A percentile compares a stretch with the other conserved stretches of the same genome.
These are phyloP conservation scores for Lepilemur ruficaudatus DNA, from an alignment of 2,797 vertebrate species.

Conservation along the genomic window DNA sequence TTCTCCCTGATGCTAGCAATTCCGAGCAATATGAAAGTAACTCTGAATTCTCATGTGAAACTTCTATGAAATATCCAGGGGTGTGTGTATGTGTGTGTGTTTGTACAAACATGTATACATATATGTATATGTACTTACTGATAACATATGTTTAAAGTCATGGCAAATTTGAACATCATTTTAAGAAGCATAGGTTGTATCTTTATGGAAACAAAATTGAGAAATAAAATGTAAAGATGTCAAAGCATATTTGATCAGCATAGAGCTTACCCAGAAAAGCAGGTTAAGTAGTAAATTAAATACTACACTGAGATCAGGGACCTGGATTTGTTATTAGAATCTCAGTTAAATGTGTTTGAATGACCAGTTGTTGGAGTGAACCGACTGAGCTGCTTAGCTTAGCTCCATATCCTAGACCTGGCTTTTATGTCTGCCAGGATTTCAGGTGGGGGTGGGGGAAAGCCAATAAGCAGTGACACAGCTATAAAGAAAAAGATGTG, in stretches of 20 bases:
- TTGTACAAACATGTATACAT: accelerated
- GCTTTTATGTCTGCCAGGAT: not conserved
- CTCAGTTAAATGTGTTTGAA: not conserved
- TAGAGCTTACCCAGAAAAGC: not conserved
- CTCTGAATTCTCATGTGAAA: not conserved
- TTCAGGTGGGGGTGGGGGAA: accelerated
- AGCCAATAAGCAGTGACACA: not conserved
- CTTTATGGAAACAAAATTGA: conserved; percentile 40
- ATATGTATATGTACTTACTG: not conserved
- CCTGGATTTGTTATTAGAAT: not conserved
- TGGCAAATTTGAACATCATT: not conserved
- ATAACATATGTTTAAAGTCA: not conserved
- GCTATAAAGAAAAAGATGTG: not conserved
- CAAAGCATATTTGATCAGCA: not conserved
- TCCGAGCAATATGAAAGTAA: not conserved
- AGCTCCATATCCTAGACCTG: not conserved
- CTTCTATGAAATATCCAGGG: not conserved
- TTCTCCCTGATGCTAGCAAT: not conserved
- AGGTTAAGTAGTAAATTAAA: not conserved
- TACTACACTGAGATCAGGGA: no score
- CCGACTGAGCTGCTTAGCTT: not conserved
- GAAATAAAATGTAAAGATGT: not conserved
- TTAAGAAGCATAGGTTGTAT: not conserved
- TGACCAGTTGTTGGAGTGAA: not conserved
- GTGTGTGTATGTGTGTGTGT: not conserved